Base-by-base conservation (phyloP, 2,797 vertebrate species). In the Gorsachius magnificus region DNA sequence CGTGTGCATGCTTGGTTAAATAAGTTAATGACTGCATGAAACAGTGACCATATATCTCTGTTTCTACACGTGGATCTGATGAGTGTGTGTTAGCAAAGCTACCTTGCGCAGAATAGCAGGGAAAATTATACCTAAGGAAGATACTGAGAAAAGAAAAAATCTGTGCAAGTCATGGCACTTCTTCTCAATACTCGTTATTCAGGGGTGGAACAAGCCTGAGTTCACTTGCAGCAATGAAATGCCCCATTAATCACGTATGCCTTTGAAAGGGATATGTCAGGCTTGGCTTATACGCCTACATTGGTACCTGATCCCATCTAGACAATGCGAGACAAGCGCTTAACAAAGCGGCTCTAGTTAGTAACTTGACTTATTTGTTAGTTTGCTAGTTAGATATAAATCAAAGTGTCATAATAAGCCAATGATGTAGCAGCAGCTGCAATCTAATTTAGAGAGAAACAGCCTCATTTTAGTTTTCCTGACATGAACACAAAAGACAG, bases 171-270 rank as follows among this genome's bases (percentile, higher is more conserved):
- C 89, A 22, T 35, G 58, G 86, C 87, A 68, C 65, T 93, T 71
- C 91, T 80, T 58, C 93, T 95, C 96, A 95, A 38, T 80, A 61
- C 93, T 93, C 11, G 90, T 26, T 26, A 97, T 97, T 97, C 95
- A 96, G 77, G 91, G 84, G 88, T 96, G 95, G 95, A 97, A 95
- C 96, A 90, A 95, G 93, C 78, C 81, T 50, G 91, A 96, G 94
- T 95, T 97, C 96, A 95, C 96, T 97, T 48, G 94, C 96, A 83
- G 97, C 96, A 97, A 97, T 97, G 96, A 97, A 97, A 97, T 94
- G 95, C 95, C 96, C 97, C 97, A 97, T 97, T 97, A 97, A 97
- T 97, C 95, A 93, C 95, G 74, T 95, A 97, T 95, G 96, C 96
- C 95, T 97, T 96, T 96, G 97, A 97, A 97, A 97, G 90, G 95